Conservation (phyloP, 2,113 vertebrate genomes). For the Microcebus ravelobensis region DNA sequence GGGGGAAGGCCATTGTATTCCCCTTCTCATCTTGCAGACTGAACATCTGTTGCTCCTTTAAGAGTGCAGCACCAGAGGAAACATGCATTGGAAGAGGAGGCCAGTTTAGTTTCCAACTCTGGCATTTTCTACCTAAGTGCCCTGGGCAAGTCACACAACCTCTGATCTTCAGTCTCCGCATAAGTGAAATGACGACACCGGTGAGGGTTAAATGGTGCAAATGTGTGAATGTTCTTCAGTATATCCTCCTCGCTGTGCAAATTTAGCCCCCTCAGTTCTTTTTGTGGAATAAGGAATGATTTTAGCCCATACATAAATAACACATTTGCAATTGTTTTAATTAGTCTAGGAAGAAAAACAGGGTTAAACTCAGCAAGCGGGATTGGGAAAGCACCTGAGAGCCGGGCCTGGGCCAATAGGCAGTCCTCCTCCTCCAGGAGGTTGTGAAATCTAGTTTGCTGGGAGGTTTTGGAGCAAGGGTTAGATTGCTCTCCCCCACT, state of each 20-base stretch:
- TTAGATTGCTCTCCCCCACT: not conserved
- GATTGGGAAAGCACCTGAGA: conserved; percentile 43
- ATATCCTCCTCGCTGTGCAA: not conserved
- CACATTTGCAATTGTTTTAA: not conserved
- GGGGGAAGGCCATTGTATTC: fast-evolving
- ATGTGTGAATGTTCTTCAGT: not conserved
- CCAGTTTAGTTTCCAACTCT: not conserved
- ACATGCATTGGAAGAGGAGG: not conserved
- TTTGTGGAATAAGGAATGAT: not conserved
- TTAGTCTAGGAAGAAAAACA: not conserved
- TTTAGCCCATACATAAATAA: conserved; percentile 35
- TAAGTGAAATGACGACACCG: not conserved
- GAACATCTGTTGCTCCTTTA: not conserved
- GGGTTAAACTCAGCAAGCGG: conserved; percentile 40
- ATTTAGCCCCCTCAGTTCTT: not conserved
- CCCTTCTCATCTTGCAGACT: not conserved
- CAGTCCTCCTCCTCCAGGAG: not conserved
- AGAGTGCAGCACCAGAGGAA: not conserved
- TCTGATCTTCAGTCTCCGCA: not conserved
- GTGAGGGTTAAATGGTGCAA: too few relatives aligned
- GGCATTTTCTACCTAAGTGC: not conserved
- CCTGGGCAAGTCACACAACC: not conserved
- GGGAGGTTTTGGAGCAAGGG: conserved; percentile 36
- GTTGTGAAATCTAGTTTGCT: conserved; percentile 37
- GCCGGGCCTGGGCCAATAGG: not conserved